These are phyloP conservation scores for Leptobrachium ailaonicum DNA, from an alignment of 2,113 vertebrate genomes.

Conservation along the genomic window DNA sequence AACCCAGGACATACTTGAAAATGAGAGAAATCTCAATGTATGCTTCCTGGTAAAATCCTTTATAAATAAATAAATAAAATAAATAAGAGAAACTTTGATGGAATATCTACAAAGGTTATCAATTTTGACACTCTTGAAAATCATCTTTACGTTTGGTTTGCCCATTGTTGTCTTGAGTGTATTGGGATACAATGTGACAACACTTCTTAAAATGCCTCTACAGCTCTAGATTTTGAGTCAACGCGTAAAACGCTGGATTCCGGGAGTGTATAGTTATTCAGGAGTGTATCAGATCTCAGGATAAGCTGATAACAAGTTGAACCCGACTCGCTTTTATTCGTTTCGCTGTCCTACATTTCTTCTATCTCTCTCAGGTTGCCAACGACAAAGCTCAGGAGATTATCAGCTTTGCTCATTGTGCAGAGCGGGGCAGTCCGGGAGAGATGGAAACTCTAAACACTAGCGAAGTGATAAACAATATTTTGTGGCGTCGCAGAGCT, in stretches of 20 bases:
- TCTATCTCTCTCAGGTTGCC: conserved; percentile 14
- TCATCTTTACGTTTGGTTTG: too few relatives aligned
- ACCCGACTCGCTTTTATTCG: conserved; percentile 7
- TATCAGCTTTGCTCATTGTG: conserved; percentile 39
- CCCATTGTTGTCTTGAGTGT: too few relatives aligned
- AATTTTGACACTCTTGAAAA: too few relatives aligned
- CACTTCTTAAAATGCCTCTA: neutral
- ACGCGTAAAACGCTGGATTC: conserved; percentile 1
- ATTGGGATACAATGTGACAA: too few relatives aligned
- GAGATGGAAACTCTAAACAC: conserved; percentile 38
- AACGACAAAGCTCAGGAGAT: conserved; percentile 22
- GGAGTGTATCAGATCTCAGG: conserved; percentile 9
- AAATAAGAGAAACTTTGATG: too few relatives aligned
- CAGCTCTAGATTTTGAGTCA: neutral
- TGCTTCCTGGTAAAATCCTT: too few relatives aligned
- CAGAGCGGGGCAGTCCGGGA: neutral
- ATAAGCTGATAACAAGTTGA: conserved; percentile 42
- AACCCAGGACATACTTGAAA: too few relatives aligned
- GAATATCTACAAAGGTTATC: too few relatives aligned
- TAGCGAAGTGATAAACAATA: conserved; percentile 43
- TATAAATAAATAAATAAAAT: too few relatives aligned
- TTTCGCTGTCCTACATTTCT: conserved; percentile 19
- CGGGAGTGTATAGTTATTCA: conserved; percentile 3
- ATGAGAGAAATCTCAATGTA: too few relatives aligned
- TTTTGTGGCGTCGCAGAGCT: conserved; percentile 8